Conservation (phyloP, 1,140 invertebrate species). For the Dufourea novaeangliae region DNA sequence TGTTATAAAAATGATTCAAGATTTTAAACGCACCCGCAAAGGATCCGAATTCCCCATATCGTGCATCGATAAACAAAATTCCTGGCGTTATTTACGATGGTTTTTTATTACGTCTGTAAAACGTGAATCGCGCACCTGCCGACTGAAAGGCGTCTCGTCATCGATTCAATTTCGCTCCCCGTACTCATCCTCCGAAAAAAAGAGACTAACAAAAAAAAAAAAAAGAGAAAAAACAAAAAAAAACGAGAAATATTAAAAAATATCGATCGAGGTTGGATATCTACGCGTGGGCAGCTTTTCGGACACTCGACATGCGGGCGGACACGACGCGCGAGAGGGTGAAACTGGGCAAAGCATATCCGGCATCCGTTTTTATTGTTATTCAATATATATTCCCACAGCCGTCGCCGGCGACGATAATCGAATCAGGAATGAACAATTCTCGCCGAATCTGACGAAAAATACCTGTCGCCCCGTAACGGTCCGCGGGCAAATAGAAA, state of each 20-base stretch:
- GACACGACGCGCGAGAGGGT: neutral
- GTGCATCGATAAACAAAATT: neutral
- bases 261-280: neutral
- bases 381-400: conserved; percentile 46
- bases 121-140: conserved; percentile 7
- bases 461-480: conserved; percentile 9
- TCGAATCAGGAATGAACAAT: conserved; percentile 29
- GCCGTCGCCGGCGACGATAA: conserved; percentile 12
- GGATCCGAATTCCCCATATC: neutral
- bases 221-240: neutral
- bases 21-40: neutral
- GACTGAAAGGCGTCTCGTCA: conserved; percentile 11
- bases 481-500: conserved; percentile 27
- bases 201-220: conserved; percentile 1
- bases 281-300: neutral
- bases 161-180: conserved; percentile 16
- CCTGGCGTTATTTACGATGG: conserved; percentile 19
- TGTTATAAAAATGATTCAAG: too few relatives aligned
- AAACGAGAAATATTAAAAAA: neutral
- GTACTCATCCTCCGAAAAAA: neutral
- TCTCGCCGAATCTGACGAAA: neutral
- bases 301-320: neutral
- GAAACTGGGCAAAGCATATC: neutral
- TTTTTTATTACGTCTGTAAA: conserved; percentile 31
- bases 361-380: conserved; percentile 48